These are phyloP conservation scores for Drosophila rubida DNA, from an alignment of 2,888 invertebrate genomes.

Conservation along the genomic window DNA sequence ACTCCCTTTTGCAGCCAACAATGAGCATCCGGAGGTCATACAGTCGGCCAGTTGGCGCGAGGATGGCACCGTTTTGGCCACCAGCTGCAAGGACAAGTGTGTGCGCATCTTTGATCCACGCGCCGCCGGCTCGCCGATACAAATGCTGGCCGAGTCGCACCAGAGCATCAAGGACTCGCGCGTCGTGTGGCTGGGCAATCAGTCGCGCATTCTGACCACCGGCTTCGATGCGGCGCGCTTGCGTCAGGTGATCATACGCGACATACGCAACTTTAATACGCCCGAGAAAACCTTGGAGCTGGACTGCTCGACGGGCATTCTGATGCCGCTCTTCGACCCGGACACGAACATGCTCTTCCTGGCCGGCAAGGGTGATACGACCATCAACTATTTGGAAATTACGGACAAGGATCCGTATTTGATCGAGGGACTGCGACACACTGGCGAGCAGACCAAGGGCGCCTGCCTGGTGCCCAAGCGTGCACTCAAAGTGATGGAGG, in stretches of 20 bases:
- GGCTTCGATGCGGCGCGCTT: slow-evolving; percentile 95
- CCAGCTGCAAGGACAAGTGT: slow-evolving; percentile 96
- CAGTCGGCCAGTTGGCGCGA: slow-evolving; percentile 96
- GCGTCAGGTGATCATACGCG: slow-evolving; percentile 95
- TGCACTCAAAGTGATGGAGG: slow-evolving; percentile 97
- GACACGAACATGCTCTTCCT: slow-evolving; percentile 98
- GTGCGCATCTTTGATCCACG: slow-evolving; percentile 94
- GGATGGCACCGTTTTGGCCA: slow-evolving; percentile 91
- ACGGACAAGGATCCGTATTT: slow-evolving; percentile 94
- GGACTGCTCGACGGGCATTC: slow-evolving; percentile 94
- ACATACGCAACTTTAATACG: slow-evolving; percentile 91
- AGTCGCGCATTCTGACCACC: slow-evolving; percentile 93
- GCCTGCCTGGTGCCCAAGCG: slow-evolving; percentile 96
- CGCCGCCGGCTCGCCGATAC: slow-evolving; percentile 86
- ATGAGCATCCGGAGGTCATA: slow-evolving; percentile 93
- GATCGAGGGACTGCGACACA: slow-evolving; percentile 94
- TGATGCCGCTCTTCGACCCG: slow-evolving; percentile 96
- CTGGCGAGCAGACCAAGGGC: slow-evolving; percentile 97
- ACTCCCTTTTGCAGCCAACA: slow-evolving; percentile 86
- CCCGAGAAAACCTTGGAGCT: slow-evolving; percentile 92
- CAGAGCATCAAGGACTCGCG: slow-evolving; percentile 96
- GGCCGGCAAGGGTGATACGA: slow-evolving; percentile 97
- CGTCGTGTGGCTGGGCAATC: slow-evolving; percentile 95
- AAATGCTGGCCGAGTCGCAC: slow-evolving; percentile 90
- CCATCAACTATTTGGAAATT: slow-evolving; percentile 95